phyloP scores from a whole-genome alignment of 2,797 vertebrate genomes.

The Labeo calbasu region DNA sequence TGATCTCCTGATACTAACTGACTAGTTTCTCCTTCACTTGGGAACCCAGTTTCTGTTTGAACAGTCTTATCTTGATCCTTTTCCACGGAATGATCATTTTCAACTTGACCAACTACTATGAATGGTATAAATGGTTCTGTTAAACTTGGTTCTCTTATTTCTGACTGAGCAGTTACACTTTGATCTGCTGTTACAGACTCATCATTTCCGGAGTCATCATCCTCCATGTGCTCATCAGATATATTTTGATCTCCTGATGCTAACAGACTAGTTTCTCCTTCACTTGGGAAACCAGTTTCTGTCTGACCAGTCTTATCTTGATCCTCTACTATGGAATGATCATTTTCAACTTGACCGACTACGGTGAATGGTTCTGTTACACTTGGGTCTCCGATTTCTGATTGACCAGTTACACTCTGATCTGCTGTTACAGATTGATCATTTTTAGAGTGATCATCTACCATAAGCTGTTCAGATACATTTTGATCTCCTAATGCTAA shows the following conservation, averaged over 20 bases:
- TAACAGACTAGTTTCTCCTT: not conserved
- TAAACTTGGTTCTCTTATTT: not conserved
- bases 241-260: not conserved
- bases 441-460: no score
- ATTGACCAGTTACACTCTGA: not conserved
- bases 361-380: not conserved
- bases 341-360: conserved; percentile 2
- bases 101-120: not conserved
- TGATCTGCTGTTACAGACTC: not conserved
- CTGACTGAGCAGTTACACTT: not conserved
- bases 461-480: not conserved
- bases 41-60: not conserved
- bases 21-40: not conserved
- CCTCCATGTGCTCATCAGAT: not conserved
- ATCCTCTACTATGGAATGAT: not conserved
- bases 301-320: not conserved
- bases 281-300: not conserved
- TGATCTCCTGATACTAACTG: not conserved
- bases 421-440: no score
- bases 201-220: not conserved
- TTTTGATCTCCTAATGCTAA: not conserved
- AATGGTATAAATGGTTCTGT: not conserved
- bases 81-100: not conserved
- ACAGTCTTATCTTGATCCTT: not conserved
- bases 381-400: not conserved